Evolutionary conservation across 2,888 invertebrate genomes (phyloP), one percentile per base, ranked within the genome.

Genomic region (Tryphoninae sp.): DNA sequence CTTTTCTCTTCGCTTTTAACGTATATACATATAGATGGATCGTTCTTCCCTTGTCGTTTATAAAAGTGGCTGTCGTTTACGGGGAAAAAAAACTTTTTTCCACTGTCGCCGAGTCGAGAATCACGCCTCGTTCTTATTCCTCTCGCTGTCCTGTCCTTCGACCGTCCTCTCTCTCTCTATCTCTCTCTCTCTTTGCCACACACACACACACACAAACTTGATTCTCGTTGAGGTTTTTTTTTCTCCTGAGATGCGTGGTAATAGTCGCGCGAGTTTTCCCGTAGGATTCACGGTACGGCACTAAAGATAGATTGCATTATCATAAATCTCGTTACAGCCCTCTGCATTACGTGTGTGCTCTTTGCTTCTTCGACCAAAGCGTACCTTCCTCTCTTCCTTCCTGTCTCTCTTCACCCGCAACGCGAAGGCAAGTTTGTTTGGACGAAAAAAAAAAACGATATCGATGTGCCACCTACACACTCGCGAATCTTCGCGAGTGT

Each of bases 291-390:
- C 49, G 55, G 58, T 45, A n/a, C 68, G 55, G 64, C 75, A 75
- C 75, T 81, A 78, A 84, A 79, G 82, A 84, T 62, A 81, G 76
- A 82, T 84, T 82, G 81, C 84, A 82, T 84, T 84, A 84, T 82
- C 84, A 82, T 82, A 78, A 84, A 84, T 82, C 80, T 81, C 67
- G 67, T 82, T 82, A 80, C 45, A 72, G 42, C 45, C 49, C 64
- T 40, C 76, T 49, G 61, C 62, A 51, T 58, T 64, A 33, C 64
- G 58, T 45, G 2, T 42, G 58, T 69, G 33, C 49, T 40, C 22
- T 67, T 62, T 19, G 22, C 49, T 51, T 33, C 51, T 16, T 26
- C 22, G 13, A 2, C 16, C 40, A 19, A 42, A n/a, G 7, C 26
- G 16, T 16, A 26, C n/a, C 55, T 71, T 11, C 23, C 55, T 55